Conservation (phyloP, 2,113 vertebrate genomes). For the Anhinga anhinga region DNA sequence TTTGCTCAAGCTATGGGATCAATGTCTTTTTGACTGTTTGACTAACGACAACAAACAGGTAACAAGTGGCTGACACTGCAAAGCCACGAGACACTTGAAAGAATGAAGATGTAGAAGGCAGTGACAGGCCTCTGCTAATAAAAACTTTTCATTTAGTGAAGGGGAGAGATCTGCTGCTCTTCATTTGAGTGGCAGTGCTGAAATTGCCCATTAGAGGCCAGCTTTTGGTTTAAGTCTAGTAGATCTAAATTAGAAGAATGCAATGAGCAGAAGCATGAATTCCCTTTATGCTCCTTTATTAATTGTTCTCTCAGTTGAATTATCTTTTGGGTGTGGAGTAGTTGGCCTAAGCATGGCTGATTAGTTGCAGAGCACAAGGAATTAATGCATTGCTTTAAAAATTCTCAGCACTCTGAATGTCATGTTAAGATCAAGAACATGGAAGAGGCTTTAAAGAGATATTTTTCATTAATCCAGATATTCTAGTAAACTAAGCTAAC, state of each 20-base stretch:
- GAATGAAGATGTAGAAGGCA: not conserved
- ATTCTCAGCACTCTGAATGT: not conserved
- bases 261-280: not conserved
- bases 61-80: not conserved
- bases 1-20: not conserved
- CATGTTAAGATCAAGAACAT: not conserved
- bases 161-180: not conserved
- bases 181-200: not conserved
- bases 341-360: not conserved
- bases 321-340: constrained; percentile 15
- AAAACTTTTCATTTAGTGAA: not conserved
- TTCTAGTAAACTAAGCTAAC: too few species aligned
- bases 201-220: not conserved
- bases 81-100: not conserved
- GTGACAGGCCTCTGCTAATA: not conserved
- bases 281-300: not conserved
- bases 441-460: not conserved
- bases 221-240: not conserved
- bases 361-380: not conserved
- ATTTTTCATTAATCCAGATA: too few species aligned
- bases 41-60: not conserved
- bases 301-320: not conserved
- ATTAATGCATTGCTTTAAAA: not conserved
- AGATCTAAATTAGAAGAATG: not conserved
- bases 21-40: not conserved